Conservation (phyloP, 2,797 vertebrate genomes). For the Schizothorax lantsangensis region DNA sequence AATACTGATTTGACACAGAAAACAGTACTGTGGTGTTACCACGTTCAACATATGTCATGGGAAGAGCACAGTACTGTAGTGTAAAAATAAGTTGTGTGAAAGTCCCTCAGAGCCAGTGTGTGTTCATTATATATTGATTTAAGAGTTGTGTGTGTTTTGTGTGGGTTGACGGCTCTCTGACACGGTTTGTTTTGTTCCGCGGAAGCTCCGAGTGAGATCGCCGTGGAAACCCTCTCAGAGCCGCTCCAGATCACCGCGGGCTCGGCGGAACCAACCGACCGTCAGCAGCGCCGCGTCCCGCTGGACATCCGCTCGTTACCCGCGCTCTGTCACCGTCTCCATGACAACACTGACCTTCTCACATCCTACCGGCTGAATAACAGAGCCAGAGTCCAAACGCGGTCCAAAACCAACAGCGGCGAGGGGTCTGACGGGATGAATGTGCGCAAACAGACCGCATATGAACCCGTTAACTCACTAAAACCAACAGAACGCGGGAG, state of each 20-base stretch:
- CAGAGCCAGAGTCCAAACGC: neutral
- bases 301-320: neutral
- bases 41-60: too few relatives aligned
- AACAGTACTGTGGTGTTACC: neutral
- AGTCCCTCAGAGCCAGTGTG: neutral
- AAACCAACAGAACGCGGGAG: constrained; percentile 6
- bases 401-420: constrained; percentile 49
- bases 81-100: too few relatives aligned
- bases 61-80: neutral
- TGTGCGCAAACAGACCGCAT: neutral
- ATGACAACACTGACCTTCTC: constrained; percentile 32
- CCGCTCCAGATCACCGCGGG: constrained; percentile 50
- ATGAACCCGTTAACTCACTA: neutral
- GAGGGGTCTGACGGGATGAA: neutral
- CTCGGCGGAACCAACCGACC: constrained; percentile 47
- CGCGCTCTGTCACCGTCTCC: constrained; percentile 2
- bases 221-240: constrained; percentile 16
- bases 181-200: constrained; percentile 56
- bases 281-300: constrained; percentile 36
- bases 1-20: neutral
- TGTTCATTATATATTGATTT: constrained; percentile 3
- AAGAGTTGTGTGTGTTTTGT: constrained; percentile 49
- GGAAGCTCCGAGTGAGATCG: constrained; percentile 21
- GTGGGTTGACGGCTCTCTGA: constrained; percentile 52
- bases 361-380: constrained; percentile 22